Percentiles rank a stretch among this genome's conserved stretches.
phyloP scores from a whole-genome alignment of 2,113 vertebrate genomes.

The Phaethornis superciliosus region DNA sequence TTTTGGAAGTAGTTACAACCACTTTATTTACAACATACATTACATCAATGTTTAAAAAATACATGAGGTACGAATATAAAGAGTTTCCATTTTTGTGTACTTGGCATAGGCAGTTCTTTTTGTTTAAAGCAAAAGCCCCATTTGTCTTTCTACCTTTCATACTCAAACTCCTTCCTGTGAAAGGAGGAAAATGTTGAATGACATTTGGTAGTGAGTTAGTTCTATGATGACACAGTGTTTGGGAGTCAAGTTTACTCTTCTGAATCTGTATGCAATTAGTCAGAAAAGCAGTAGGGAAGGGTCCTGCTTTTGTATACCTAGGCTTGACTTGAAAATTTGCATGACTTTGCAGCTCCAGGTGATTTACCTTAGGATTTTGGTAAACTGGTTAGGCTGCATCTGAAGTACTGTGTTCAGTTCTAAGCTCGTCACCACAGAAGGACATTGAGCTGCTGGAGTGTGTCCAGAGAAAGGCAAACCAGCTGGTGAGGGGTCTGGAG shows the following conservation, averaged over 20 bases:
- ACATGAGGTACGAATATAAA: not conserved
- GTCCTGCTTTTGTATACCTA: not conserved
- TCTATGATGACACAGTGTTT: not conserved
- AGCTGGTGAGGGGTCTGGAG: too few species aligned
- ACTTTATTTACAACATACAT: not conserved
- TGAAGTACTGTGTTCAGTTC: too few species aligned
- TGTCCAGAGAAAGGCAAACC: too few species aligned
- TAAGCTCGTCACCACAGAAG: too few species aligned
- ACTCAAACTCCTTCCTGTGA: not conserved
- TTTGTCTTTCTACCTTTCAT: not conserved
- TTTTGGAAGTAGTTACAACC: not conserved
- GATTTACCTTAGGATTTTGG: not conserved
- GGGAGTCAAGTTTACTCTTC: not conserved
- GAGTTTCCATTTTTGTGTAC: not conserved
- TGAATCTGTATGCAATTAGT: not conserved
- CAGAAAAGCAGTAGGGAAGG: not conserved
- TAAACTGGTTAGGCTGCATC: not conserved
- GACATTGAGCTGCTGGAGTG: too few species aligned
- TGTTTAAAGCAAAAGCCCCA: not conserved
- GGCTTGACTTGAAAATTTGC: not conserved
- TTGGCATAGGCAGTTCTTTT: not conserved
- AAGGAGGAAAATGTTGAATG: not conserved
- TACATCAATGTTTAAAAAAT: not conserved
- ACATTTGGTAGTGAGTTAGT: not conserved
- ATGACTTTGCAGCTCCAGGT: not conserved